Percentiles rank a stretch among this genome's conserved stretches.
Evolutionary conservation across 2,888 invertebrate species (phyloP).

Genomic region (Diarsia mendica): DNA sequence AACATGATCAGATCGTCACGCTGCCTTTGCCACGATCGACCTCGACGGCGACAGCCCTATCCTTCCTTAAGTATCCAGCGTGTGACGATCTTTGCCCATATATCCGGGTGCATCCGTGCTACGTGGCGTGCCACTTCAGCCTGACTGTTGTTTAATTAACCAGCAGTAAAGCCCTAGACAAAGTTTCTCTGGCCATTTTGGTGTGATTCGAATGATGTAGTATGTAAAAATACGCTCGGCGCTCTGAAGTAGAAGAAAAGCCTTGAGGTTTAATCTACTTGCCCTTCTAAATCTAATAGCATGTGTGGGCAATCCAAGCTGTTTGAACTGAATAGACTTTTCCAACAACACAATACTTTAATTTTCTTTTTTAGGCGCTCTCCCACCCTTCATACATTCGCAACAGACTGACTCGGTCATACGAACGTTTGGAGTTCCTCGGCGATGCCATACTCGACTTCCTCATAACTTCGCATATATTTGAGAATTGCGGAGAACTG

Average conservation of each 20-base stretch:
- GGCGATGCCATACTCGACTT: conserved; percentile 98
- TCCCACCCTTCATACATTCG: conserved; percentile 97
- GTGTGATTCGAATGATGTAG: neutral
- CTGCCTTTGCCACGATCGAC: no score
- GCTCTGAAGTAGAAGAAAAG: neutral
- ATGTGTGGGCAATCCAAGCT: neutral
- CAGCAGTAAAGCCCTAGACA: no score
- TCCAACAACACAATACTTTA: neutral
- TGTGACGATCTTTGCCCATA: no score
- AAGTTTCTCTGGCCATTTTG: no score
- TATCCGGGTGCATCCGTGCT: no score
- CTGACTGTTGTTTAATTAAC: no score
- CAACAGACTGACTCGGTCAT: conserved; percentile 96
- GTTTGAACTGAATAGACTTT: neutral
- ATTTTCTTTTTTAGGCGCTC: conserved; percentile 91
- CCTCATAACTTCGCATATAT: conserved; percentile 96
- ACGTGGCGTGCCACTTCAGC: no score
- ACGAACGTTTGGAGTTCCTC: conserved; percentile 97
- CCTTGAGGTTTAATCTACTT: neutral
- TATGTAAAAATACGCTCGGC: no score
- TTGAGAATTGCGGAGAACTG: conserved; percentile 92
- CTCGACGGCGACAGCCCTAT: no score
- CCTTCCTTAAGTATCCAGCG: no score
- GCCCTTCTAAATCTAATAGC: neutral
- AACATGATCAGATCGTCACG: no score